Conservation (phyloP, 2,888 invertebrate species). For the Aporophyla nigra region DNA sequence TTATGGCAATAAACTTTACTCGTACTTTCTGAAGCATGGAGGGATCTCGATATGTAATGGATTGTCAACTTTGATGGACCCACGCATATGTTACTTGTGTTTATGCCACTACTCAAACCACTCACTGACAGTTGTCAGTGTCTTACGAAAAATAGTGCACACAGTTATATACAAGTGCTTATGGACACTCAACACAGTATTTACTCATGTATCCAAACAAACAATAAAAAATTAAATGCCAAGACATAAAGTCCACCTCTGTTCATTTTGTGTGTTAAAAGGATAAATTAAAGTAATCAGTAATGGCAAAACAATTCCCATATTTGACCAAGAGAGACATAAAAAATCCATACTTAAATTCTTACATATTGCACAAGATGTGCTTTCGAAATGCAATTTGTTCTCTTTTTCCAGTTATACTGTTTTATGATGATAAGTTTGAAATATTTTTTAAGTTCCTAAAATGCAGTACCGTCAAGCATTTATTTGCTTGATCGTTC, state of each 20-base stretch:
- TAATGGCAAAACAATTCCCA: neutral
- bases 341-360: too few relatives aligned
- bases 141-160: neutral
- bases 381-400: neutral
- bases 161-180: neutral
- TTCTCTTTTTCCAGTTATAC: neutral
- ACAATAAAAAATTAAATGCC: slow-evolving; percentile 4
- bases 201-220: slow-evolving; percentile 8
- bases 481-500: neutral
- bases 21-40: too few relatives aligned
- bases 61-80: too few relatives aligned
- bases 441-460: neutral
- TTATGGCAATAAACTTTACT: neutral
- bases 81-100: too few relatives aligned
- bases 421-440: neutral
- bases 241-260: neutral
- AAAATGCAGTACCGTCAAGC: neutral
- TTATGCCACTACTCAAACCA: neutral
- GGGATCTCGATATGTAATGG: too few relatives aligned
- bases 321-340: neutral
- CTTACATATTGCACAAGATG: too few relatives aligned
- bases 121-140: neutral
- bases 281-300: neutral
- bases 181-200: slow-evolving; percentile 1
- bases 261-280: neutral